These are phyloP conservation scores for Drosophila quadrilineata DNA, from an alignment of 1,140 invertebrate genomes.

Conservation along the genomic window DNA sequence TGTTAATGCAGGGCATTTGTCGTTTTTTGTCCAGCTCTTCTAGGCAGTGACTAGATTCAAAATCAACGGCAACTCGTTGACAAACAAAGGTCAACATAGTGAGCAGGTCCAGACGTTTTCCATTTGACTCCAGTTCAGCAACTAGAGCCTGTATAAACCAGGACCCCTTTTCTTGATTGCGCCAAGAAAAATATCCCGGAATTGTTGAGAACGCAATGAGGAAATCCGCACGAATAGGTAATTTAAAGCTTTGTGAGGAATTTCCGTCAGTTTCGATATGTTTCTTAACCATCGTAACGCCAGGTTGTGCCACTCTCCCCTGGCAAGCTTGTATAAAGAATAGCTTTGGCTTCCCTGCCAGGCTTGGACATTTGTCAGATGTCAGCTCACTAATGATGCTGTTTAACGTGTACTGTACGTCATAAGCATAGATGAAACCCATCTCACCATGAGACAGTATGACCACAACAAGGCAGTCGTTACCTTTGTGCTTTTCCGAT, in stretches of 20 bases:
- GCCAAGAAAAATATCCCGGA: slow-evolving; percentile 96
- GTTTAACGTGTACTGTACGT: slow-evolving; percentile 92
- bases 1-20: background rate
- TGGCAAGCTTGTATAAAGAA: slow-evolving; percentile 97
- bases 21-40: background rate
- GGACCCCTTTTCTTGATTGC: slow-evolving; percentile 94
- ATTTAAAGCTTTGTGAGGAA: slow-evolving; percentile 86
- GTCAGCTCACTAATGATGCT: slow-evolving; percentile 92
- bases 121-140: slow-evolving; percentile 88
- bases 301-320: slow-evolving; percentile 91
- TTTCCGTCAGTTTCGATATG: slow-evolving; percentile 87
- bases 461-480: slow-evolving; percentile 90
- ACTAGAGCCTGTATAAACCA: slow-evolving; percentile 98
- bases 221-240: slow-evolving; percentile 96
- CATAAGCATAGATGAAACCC: slow-evolving; percentile 93
- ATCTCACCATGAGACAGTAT: slow-evolving; percentile 95
- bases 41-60: background rate
- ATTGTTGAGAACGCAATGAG: slow-evolving; percentile 96
- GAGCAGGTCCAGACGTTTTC: slow-evolving; percentile 90
- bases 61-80: background rate
- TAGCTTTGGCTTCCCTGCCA: slow-evolving; percentile 96
- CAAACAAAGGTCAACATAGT: slow-evolving; percentile 91
- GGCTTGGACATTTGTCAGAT: slow-evolving; percentile 90
- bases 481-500: slow-evolving; percentile 87
- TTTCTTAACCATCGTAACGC: slow-evolving; percentile 83